Evolutionary conservation across 2,888 invertebrate species (phyloP), one percentile per base, ranked within the genome.

Genomic region (Pseudococcus longispinus): DNA sequence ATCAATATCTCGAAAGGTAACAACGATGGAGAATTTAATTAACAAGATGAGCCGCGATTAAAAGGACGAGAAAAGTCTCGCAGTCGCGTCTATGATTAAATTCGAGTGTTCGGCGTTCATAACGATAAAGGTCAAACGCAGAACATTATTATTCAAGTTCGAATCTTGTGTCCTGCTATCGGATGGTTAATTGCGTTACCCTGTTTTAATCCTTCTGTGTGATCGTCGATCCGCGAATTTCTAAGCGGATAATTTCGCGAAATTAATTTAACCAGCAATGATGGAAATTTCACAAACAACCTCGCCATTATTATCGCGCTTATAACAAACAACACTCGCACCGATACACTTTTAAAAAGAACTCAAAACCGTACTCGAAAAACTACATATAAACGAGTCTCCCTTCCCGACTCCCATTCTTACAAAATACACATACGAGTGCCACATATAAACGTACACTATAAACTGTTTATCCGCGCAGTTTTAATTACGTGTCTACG

Each of bases 141-240:
- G 42, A 70, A 42, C 37, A 80, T 42, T 37, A 80, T 51, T 84
- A 83, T 29, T 83, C 44, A 84, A 84, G 84, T 84, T 84, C 84
- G 60, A 84, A 84, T 80, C 26, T 84, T 32, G 51, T 42, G 84
- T 84, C 60, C 60, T 84, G 32, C n/a, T 60, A 84, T 84, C 60
- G 46, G 84, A 60, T 32, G 46, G 85, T 85, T 85, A 85, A 85
- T 85, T 70, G 85, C 85, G 85, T 85, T 85, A 65, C 70, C 42
- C 44, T 15, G 74, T 85, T 85, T 65, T 85, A 85, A 85, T 85
- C 70, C 85, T 85, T 85, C 44, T 70, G 85, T 80, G 42, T 70
- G 65, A 70, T 85, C 70, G 84, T 84, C 60, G 84, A 84, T 84
- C 84, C 84, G 84, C 55, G 60, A 84, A 84, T 84, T 84, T 84